Evolutionary conservation across 2,888 invertebrate genomes (phyloP).

Genomic region (Diaperis boleti): DNA sequence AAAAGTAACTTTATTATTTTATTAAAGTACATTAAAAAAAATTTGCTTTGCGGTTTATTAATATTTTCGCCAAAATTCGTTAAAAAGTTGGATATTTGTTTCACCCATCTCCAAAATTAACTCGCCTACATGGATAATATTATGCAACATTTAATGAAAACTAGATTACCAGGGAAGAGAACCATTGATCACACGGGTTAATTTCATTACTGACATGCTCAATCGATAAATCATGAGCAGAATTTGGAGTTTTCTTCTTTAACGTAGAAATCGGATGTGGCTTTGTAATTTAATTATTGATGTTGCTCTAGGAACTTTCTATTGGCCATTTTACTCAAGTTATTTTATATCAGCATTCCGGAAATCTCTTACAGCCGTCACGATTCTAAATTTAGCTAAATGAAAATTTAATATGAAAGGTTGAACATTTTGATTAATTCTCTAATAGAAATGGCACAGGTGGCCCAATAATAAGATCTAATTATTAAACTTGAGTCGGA

Average conservation of each 20-base stretch:
- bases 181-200: constrained; percentile 3
- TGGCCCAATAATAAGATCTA: constrained; percentile 25
- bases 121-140: background rate
- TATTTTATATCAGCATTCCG: too few relatives aligned
- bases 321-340: background rate
- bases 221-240: constrained; percentile 1
- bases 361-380: too few relatives aligned
- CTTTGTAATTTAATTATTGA: constrained; percentile 17
- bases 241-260: constrained; percentile 7
- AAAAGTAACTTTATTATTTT: too few relatives aligned
- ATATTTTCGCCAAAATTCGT: too few relatives aligned
- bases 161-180: background rate
- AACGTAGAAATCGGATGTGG: background rate
- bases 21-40: too few relatives aligned
- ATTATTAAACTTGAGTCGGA: constrained; percentile 13
- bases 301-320: background rate
- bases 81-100: too few relatives aligned
- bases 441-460: constrained; percentile 10
- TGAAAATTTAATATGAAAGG: background rate
- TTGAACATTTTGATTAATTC: constrained; percentile 21
- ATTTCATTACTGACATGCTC: constrained; percentile 2
- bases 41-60: too few relatives aligned
- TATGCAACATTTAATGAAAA: constrained; percentile 9
- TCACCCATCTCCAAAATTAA: too few relatives aligned
- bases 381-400: constrained; percentile 7